A percentile compares a stretch with the other conserved stretches of the same genome.
phyloP scores from a whole-genome alignment of 1,140 invertebrate species.

The Globodera rostochiensis region DNA sequence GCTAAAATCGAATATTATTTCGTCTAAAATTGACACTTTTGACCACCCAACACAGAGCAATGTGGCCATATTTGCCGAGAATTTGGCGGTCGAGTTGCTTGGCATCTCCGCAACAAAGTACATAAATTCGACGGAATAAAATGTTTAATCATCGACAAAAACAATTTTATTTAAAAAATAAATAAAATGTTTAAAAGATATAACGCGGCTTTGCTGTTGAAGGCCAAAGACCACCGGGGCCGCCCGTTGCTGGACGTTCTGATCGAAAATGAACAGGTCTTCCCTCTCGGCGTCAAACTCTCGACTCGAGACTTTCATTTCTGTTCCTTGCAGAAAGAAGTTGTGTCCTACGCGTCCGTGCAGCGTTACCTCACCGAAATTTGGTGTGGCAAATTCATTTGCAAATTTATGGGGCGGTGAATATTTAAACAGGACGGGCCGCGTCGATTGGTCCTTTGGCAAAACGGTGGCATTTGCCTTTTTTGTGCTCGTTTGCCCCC shows the following conservation, averaged over 20 bases:
- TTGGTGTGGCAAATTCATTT: slow-evolving; percentile 64
- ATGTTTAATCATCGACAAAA: too few relatives aligned
- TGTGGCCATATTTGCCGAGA: slow-evolving; percentile 91
- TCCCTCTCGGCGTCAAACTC: neutral
- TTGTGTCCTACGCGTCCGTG: slow-evolving; percentile 67
- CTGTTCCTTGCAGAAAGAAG: slow-evolving; percentile 58
- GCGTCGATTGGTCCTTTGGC: slow-evolving; percentile 90
- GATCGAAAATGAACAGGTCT: slow-evolving; percentile 95
- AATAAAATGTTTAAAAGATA: slow-evolving; percentile 67
- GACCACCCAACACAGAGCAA: slow-evolving; percentile 68
- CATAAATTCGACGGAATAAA: neutral
- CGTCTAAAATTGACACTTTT: too few relatives aligned
- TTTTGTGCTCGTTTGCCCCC: slow-evolving; percentile 86
- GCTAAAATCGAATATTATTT: too few relatives aligned
- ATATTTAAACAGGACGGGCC: slow-evolving; percentile 77
- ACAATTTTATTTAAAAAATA: neutral
- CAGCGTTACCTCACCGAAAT: slow-evolving; percentile 80
- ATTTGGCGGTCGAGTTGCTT: slow-evolving; percentile 92
- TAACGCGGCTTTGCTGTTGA: slow-evolving; percentile 85
- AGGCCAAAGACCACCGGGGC: slow-evolving; percentile 85
- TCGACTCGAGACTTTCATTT: slow-evolving; percentile 18
- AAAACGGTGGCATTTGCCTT: slow-evolving; percentile 87
- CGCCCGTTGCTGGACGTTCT: slow-evolving; percentile 93
- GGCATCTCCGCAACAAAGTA: slow-evolving; percentile 83
- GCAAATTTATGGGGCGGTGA: too few relatives aligned